phyloP scores from a whole-genome alignment of 2,888 invertebrate genomes.

The Andrena chrysosceles region DNA sequence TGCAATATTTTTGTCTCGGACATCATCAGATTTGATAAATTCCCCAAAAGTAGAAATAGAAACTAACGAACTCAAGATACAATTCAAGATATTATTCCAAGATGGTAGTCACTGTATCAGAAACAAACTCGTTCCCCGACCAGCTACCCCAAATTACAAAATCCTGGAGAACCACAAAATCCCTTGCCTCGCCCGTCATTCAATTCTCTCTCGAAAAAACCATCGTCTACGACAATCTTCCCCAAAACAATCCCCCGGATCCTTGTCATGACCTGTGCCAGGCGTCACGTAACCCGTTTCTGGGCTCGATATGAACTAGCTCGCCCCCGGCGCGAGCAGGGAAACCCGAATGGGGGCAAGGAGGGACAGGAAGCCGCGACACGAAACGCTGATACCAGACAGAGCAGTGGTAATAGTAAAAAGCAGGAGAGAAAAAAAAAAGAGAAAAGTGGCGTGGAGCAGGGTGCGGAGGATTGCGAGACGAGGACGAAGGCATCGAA shows the following conservation, averaged over 20 bases:
- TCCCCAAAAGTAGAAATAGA: no score
- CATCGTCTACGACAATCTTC: not conserved
- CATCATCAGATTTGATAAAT: no score
- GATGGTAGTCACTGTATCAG: no score
- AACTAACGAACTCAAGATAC: no score
- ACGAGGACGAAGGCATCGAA: slow-evolving; percentile 17
- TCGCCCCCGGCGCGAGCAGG: not conserved
- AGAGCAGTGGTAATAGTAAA: slow-evolving; percentile 42
- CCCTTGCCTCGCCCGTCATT: not conserved
- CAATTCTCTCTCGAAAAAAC: not conserved
- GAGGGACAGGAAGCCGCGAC: slow-evolving; percentile 28
- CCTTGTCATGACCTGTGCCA: not conserved
- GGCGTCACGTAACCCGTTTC: slow-evolving; percentile 37
- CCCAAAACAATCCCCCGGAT: slow-evolving; percentile 6
- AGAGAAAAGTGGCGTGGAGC: slow-evolving; percentile 21
- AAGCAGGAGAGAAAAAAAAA: no score
- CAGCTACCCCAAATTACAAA: no score
- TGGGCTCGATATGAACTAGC: slow-evolving; percentile 19
- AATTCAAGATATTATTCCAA: not conserved
- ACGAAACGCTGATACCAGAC: slow-evolving; percentile 50
- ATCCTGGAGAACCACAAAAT: not conserved
- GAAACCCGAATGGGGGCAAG: not conserved
- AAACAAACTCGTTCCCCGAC: not conserved
- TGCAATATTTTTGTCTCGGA: no score
- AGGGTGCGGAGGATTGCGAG: slow-evolving; percentile 14